Evolutionary conservation across 2,888 invertebrate species (phyloP).

Genomic region (Drosophila subquinaria): DNA sequence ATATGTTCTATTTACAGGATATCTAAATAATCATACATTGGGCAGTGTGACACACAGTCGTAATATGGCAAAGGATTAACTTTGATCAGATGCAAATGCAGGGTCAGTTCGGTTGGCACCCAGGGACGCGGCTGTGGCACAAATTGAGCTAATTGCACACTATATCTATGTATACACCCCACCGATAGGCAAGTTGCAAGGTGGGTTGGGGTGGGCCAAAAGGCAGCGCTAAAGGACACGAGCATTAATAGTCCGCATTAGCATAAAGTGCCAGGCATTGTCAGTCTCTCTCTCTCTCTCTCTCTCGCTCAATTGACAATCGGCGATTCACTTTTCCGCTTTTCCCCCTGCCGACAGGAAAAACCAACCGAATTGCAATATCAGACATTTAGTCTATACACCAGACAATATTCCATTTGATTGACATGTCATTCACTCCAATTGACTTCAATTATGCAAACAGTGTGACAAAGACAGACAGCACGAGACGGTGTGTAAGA

Average conservation of each 20-base stretch:
- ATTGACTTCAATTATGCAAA: slow-evolving; percentile 61
- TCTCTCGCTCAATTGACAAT: slow-evolving; percentile 53
- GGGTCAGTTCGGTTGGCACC: slow-evolving; percentile 29
- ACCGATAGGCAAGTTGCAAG: not conserved
- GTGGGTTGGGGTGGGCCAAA: too few relatives aligned
- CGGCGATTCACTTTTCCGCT: slow-evolving; percentile 21
- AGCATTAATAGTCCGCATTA: slow-evolving; percentile 73
- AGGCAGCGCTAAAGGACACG: slow-evolving; percentile 26
- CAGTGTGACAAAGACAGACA: slow-evolving; percentile 1
- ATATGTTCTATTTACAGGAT: slow-evolving; percentile 16
- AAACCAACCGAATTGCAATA: slow-evolving; percentile 52
- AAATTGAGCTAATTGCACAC: slow-evolving; percentile 81
- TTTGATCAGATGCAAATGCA: slow-evolving; percentile 71
- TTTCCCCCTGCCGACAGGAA: not conserved
- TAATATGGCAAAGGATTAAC: slow-evolving; percentile 77
- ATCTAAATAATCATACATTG: slow-evolving; percentile 12
- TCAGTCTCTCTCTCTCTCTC: slow-evolving; percentile 11
- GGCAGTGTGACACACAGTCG: slow-evolving; percentile 26
- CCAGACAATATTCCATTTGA: slow-evolving; percentile 64
- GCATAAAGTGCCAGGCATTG: slow-evolving; percentile 69
- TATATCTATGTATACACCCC: slow-evolving; percentile 57
- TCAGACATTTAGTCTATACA: slow-evolving; percentile 48
- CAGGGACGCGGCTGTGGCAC: slow-evolving; percentile 54
- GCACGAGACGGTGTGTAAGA: too few relatives aligned
- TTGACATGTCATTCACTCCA: slow-evolving; percentile 64